Percentiles rank a stretch among this genome's conserved stretches.
Evolutionary conservation across 2,797 vertebrate species (phyloP).

Genomic region (Petrocephalus sullivani): DNA sequence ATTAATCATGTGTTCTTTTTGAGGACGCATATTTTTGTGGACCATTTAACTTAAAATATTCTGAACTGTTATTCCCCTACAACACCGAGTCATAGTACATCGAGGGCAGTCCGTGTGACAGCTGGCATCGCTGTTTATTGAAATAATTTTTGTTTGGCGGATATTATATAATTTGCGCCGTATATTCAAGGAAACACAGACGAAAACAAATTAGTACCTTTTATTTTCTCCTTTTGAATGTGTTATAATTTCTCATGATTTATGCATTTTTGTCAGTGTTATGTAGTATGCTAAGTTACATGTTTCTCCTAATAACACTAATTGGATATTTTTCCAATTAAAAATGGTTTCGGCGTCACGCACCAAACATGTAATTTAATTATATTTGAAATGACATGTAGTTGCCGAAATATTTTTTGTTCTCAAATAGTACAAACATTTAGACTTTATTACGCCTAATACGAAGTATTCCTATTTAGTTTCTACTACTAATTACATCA

Average conservation of each 20-base stretch:
- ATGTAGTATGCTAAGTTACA: background rate
- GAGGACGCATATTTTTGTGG: background rate
- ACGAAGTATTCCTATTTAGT: background rate
- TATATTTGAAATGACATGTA: background rate
- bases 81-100: background rate
- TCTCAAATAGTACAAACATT: background rate
- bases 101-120: background rate
- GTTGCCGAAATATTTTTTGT: background rate
- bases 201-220: conserved; percentile 18
- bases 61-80: background rate
- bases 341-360: background rate
- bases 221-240: background rate
- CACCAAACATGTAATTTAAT: background rate
- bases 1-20: background rate
- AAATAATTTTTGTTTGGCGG: background rate
- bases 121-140: background rate
- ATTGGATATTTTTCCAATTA: background rate
- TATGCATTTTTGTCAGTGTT: background rate
- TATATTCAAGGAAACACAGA: background rate
- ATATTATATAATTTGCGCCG: background rate
- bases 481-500: background rate
- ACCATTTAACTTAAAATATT: background rate
- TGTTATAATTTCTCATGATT: background rate
- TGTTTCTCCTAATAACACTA: background rate
- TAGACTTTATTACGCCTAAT: background rate